Base-by-base conservation (phyloP, 2,113 vertebrate species). In the Etheostoma cragini region DNA sequence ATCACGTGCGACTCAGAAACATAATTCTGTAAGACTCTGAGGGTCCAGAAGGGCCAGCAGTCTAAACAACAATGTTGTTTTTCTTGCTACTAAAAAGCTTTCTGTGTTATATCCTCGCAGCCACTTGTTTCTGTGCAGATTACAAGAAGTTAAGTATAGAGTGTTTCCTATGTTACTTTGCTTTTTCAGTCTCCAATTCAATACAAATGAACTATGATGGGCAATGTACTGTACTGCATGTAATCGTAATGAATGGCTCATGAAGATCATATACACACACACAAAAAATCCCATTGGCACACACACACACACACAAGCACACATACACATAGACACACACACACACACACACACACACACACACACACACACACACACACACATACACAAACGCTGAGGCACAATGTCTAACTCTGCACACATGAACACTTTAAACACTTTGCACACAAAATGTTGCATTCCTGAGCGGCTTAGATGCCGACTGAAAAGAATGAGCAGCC, bases 391-490 rank as follows among this genome's bases (percentile, higher is more conserved):
- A 68, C 19, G 63, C 74, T 24, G 42, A 81, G 52, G 62, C 80
- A 65, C 72, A 82, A 64, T 24, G 54, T 70, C 62, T 26, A 82
- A 70, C 70, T 70, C 16, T 26, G 30, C 82, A 74, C 84, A 80
- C 70, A 76, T 85, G 76, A 76, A 80, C 79, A 11, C 38, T 42
- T 42, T 42, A 42, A 42, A 42, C 38, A n/a, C 57, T 84, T 66
- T 73, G 81, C 80, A 81, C 74, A 81, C 69, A 85, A 80, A 89
- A 87, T 86, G 83, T 75, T 84, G 88, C 91, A 94, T 94, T 93
- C 93, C 90, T 87, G 11, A 89, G 82, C 83, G 81, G 91, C 90
- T 94, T 94, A 94, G 89, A 84, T 86, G 66, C 61, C 50, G 81
- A 75, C 76, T 88, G 87, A 91, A 88, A 92, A 91, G 90, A 94